Evolutionary conservation across 2,888 invertebrate genomes (phyloP).

Genomic region (Andrena praecox): DNA sequence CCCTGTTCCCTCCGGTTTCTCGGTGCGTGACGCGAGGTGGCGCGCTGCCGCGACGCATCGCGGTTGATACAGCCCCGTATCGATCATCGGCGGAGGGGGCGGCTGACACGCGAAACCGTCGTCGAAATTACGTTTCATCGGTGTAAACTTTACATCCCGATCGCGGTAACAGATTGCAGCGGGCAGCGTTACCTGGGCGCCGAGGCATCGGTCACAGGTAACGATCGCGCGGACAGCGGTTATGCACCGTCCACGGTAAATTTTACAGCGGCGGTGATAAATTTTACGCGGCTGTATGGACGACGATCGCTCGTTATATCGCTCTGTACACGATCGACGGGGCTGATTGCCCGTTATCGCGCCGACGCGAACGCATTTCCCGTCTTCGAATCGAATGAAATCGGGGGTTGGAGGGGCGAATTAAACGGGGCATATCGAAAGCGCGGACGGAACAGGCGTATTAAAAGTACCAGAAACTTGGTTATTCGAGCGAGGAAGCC

Average conservation of each 20-base stretch:
- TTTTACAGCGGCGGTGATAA: slow-evolving; percentile 60
- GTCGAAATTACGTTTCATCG: slow-evolving; percentile 58
- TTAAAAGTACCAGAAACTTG: not conserved
- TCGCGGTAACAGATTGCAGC: slow-evolving; percentile 57
- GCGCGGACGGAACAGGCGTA: not conserved
- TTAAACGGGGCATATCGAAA: not conserved
- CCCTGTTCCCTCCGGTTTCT: not conserved
- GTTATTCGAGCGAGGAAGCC: not conserved
- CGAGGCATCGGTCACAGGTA: slow-evolving; percentile 52
- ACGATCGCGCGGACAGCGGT: slow-evolving; percentile 63
- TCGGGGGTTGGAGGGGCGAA: not conserved
- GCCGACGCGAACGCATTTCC: slow-evolving; percentile 17
- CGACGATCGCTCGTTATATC: slow-evolving; percentile 55
- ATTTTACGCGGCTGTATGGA: slow-evolving; percentile 49
- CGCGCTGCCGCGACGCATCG: not conserved
- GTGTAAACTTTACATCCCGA: slow-evolving; percentile 57
- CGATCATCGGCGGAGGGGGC: slow-evolving; percentile 23
- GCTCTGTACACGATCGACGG: slow-evolving; percentile 22
- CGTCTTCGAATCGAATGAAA: not conserved
- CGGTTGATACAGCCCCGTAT: slow-evolving; percentile 32
- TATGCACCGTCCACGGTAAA: slow-evolving; percentile 50
- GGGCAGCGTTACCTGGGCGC: slow-evolving; percentile 42
- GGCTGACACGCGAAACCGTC: slow-evolving; percentile 44
- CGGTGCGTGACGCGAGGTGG: not conserved
- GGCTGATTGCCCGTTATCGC: slow-evolving; percentile 43